Percentiles rank a stretch among this genome's conserved stretches.
phyloP scores from a whole-genome alignment of 2,888 invertebrate species.

The Campoplex nolae region DNA sequence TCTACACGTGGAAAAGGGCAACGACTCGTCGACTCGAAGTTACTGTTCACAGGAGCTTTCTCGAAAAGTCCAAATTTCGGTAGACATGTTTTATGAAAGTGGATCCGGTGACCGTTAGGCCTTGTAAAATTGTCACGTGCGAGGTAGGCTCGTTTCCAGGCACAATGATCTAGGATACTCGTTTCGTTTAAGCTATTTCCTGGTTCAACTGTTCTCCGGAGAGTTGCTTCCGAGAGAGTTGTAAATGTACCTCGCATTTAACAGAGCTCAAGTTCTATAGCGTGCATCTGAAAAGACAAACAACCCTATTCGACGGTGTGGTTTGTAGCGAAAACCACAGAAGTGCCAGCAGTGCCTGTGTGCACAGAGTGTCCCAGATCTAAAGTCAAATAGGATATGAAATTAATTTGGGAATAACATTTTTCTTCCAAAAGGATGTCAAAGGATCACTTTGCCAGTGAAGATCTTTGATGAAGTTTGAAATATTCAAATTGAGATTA shows the following conservation, averaged over 20 bases:
- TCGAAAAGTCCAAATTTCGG: neutral
- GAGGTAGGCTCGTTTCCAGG: neutral
- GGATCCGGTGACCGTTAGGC: neutral
- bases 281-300: slow-evolving; percentile 2
- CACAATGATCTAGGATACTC: slow-evolving; percentile 17
- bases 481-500: neutral
- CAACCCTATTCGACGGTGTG: neutral
- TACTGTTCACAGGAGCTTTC: neutral
- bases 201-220: slow-evolving; percentile 28
- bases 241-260: slow-evolving; percentile 8
- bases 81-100: neutral
- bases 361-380: neutral
- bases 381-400: neutral
- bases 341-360: neutral
- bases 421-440: neutral
- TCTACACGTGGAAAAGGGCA: neutral
- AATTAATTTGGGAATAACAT: neutral
- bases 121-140: slow-evolving; percentile 18
- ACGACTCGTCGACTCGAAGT: neutral
- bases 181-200: slow-evolving; percentile 6
- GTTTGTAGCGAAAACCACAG: neutral
- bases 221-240: slow-evolving; percentile 17
- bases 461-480: neutral
- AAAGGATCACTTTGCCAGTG: neutral
- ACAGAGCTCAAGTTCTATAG: neutral